Evolutionary conservation across 2,888 invertebrate genomes (phyloP), one percentile per base, ranked within the genome.

Genomic region (Deilephila elpenor): DNA sequence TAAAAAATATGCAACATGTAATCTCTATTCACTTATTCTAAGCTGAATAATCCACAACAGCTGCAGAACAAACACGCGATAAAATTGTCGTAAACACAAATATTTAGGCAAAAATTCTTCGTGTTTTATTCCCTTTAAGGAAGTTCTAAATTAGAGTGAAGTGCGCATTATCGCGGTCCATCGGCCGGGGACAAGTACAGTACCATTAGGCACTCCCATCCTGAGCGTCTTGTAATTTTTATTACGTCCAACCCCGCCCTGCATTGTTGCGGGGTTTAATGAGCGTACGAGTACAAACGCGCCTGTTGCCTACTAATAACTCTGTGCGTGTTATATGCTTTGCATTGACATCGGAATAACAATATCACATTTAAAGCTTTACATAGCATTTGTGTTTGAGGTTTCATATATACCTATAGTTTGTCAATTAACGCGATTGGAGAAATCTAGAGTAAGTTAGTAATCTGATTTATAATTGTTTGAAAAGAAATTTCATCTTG

Each of bases 191-290:
- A 87, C 87, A 84, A 61, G 62, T 85, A 85, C 77, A 81, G 82
- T 84, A 83, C 88, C 86, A 92, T 92, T 91, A 91, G 91, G 89
- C 93, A 84, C 93, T 87, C 93, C 93, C 93, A 91, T 93, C 90
- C 89, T 89, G 88, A 84, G 82, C 84, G 86, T 91, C 90, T 92
- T 90, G 89, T 90, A 90, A 89, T 91, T 92, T 93, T 93, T 92
- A 92, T 90, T 90, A 86, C 72, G 67, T 20, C 51, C 86, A 87
- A 90, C 93, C 91, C 88, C 92, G 87, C 93, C 93, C 90, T 86
- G 86, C 90, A 93, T 94, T 93, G 93, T 93, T 93, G 87, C 88
- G 80, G 83, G 82, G 83, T 85, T 89, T 91, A 92, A 91, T 91
- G 90, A 89, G 88, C 86, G 82, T 86, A 82, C 78, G 82, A 80